Conservation (phyloP, 1,140 invertebrate species). For the Rhopalosiphum padi region DNA sequence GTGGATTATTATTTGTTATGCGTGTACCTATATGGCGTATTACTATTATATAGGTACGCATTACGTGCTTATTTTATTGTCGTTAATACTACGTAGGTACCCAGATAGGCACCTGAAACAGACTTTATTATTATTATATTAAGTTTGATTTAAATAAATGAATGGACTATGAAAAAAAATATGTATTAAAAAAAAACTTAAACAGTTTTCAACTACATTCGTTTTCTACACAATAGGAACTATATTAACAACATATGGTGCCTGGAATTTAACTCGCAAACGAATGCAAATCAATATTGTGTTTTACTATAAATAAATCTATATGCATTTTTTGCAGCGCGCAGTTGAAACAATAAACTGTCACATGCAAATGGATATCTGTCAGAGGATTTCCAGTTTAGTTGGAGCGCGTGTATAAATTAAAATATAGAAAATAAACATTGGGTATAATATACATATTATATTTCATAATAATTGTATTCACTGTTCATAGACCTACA, state of each 20-base stretch:
- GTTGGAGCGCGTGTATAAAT: not conserved
- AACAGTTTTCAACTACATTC: not conserved
- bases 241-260: constrained; percentile 31
- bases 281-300: constrained; percentile 7
- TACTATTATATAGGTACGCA: not conserved
- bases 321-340: not conserved
- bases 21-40: not conserved
- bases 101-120: not conserved
- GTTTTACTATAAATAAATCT: constrained; percentile 4
- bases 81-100: not conserved
- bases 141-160: not conserved
- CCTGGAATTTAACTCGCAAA: constrained; percentile 2
- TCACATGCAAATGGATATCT: not conserved
- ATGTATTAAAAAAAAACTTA: not conserved
- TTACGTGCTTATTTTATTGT: not conserved
- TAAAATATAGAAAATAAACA: constrained; percentile 4
- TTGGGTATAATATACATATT: not conserved
- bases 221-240: not conserved
- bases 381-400: not conserved
- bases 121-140: not conserved
- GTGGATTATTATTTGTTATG: not conserved
- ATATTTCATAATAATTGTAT: not conserved
- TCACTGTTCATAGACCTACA: not conserved
- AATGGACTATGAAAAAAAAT: not conserved
- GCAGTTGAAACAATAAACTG: constrained; percentile 52